Conservation (phyloP, 2,113 vertebrate species). For the Trematocara macrostoma region DNA sequence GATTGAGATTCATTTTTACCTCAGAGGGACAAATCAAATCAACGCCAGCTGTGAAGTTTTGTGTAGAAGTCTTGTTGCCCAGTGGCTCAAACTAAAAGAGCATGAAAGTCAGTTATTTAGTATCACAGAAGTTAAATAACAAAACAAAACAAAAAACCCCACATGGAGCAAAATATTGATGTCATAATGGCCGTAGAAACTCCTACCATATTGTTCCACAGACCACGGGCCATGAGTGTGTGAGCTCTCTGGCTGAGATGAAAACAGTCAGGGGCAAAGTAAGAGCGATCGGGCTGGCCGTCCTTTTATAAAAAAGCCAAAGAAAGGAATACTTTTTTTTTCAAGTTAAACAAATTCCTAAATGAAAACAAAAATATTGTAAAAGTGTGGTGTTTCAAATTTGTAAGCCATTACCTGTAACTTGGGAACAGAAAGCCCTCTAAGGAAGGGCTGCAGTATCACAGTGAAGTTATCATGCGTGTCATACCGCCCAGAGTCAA, state of each 20-base stretch:
- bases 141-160: neutral
- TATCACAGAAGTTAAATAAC: neutral
- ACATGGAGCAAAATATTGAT: neutral
- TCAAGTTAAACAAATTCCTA: neutral
- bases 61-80: conserved; percentile 75
- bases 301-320: conserved; percentile 56
- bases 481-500: conserved; percentile 76
- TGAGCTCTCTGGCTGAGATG: conserved; percentile 86
- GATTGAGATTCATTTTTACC: conserved; percentile 60
- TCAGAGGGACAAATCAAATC: conserved; percentile 78
- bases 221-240: conserved; percentile 79
- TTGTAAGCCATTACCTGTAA: conserved; percentile 47
- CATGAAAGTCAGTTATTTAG: neutral
- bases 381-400: neutral
- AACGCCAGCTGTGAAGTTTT: conserved; percentile 65
- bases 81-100: conserved; percentile 79
- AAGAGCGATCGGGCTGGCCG: conserved; percentile 79
- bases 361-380: neutral
- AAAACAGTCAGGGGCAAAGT: conserved; percentile 87
- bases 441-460: conserved; percentile 79
- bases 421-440: conserved; percentile 41
- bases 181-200: neutral
- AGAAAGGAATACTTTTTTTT: neutral
- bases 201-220: conserved; percentile 88
- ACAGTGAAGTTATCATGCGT: conserved; percentile 77